These are phyloP conservation scores for Limnothrissa miodon DNA, from an alignment of 2,113 vertebrate genomes.

Conservation along the genomic window DNA sequence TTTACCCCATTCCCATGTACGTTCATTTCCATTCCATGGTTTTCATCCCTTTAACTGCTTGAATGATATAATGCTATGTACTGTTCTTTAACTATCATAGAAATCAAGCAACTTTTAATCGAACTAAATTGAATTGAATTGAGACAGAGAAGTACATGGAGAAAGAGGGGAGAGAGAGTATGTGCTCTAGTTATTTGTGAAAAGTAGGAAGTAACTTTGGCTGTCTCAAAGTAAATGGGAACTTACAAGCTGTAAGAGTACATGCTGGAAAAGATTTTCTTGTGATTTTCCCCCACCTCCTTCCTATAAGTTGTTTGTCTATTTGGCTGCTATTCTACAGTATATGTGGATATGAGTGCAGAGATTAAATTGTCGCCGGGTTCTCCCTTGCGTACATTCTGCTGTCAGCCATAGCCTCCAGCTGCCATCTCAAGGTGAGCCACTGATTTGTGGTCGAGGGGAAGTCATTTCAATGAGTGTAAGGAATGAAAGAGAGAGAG, in stretches of 20 bases:
- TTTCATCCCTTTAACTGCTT: no score
- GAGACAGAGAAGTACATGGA: neutral
- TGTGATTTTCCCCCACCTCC: neutral
- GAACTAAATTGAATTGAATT: no score
- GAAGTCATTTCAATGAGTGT: conserved; percentile 36
- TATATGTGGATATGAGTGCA: conserved; percentile 22
- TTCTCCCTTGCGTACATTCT: neutral
- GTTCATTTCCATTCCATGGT: no score
- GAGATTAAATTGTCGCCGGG: conserved; percentile 40
- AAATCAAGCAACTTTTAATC: no score
- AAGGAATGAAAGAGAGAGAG: conserved; percentile 10
- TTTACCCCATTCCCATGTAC: no score
- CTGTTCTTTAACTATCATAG: no score
- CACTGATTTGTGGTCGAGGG: conserved; percentile 35
- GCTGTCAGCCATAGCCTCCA: conserved; percentile 29
- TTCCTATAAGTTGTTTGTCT: conserved; percentile 31
- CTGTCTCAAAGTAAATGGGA: neutral
- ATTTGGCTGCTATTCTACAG: neutral
- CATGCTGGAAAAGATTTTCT: neutral
- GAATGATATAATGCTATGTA: no score
- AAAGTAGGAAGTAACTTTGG: neutral
- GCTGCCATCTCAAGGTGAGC: conserved; percentile 41
- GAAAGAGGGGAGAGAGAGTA: neutral
- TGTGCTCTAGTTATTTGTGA: no score
- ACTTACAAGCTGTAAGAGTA: conserved; percentile 26